These are phyloP conservation scores for Eupsilia transversa DNA, from an alignment of 2,888 invertebrate genomes.

Conservation along the genomic window DNA sequence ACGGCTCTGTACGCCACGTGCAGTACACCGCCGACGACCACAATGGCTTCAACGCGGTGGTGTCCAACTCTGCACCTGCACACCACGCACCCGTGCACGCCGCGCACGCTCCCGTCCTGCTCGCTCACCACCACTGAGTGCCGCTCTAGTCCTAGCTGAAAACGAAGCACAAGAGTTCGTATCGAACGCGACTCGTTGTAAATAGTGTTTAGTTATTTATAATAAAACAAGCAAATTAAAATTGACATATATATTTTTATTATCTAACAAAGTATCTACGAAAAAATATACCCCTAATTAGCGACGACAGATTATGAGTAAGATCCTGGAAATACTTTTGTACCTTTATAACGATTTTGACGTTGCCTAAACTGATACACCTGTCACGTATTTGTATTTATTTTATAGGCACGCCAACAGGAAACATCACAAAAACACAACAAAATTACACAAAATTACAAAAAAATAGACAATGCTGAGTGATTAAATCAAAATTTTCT, in stretches of 20 bases:
- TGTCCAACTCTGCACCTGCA: conserved; percentile 82
- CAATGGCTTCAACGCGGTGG: conserved; percentile 87
- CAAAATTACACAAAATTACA: background rate
- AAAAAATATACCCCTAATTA: background rate
- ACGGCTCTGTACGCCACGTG: conserved; percentile 89
- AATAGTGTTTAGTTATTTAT: conserved; percentile 59
- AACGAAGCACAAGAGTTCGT: conserved; percentile 28
- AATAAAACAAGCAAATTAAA: conserved; percentile 50
- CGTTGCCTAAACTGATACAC: background rate
- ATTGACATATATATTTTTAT: background rate
- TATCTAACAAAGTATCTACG: background rate
- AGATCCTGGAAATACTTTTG: background rate
- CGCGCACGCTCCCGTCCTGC: conserved; percentile 70
- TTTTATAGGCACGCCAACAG: background rate
- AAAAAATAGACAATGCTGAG: background rate
- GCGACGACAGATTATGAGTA: background rate
- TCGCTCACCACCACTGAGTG: conserved; percentile 74
- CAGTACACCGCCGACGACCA: conserved; percentile 90
- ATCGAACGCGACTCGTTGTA: conserved; percentile 45
- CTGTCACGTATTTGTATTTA: background rate
- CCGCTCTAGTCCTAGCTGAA: conserved; percentile 20
- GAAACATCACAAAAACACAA: background rate
- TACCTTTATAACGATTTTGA: background rate
- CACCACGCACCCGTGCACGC: conserved; percentile 72
- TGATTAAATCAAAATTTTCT: background rate